Evolutionary conservation across 2,797 vertebrate species (phyloP).

Genomic region (Euthynnus affinis): DNA sequence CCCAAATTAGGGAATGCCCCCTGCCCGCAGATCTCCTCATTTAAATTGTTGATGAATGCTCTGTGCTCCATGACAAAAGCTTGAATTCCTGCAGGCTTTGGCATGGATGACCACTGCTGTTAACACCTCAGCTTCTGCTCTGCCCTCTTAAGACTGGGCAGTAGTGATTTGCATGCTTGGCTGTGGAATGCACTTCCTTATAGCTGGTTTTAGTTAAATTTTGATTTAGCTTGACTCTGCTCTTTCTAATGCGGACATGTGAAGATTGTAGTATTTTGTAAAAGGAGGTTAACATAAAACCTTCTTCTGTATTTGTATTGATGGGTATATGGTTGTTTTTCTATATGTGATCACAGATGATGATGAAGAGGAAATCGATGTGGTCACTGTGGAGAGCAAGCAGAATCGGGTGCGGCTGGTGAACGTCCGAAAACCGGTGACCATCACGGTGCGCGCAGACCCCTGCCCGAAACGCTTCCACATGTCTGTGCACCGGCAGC

Average conservation of each 20-base stretch:
- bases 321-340: constrained; percentile 37
- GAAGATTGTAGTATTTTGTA: neutral
- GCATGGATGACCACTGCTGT: constrained; percentile 36
- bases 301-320: constrained; percentile 15
- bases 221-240: constrained; percentile 7
- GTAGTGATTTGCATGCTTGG: constrained; percentile 29
- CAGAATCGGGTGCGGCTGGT: constrained; percentile 89
- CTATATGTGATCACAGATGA: constrained; percentile 77
- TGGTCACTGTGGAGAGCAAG: constrained; percentile 96
- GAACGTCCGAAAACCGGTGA: constrained; percentile 89
- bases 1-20: constrained; percentile 39
- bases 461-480: constrained; percentile 96
- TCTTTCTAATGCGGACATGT: neutral
- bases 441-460: constrained; percentile 92
- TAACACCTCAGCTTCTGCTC: constrained; percentile 32
- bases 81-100: constrained; percentile 43
- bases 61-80: constrained; percentile 56
- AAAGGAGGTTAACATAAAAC: neutral
- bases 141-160: neutral
- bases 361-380: constrained; percentile 93
- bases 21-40: constrained; percentile 37
- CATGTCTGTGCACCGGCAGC: constrained; percentile 94
- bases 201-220: constrained; percentile 18
- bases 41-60: constrained; percentile 59
- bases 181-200: constrained; percentile 58